Base-by-base conservation (phyloP, 1,140 invertebrate genomes). In the Euschistus heros region DNA sequence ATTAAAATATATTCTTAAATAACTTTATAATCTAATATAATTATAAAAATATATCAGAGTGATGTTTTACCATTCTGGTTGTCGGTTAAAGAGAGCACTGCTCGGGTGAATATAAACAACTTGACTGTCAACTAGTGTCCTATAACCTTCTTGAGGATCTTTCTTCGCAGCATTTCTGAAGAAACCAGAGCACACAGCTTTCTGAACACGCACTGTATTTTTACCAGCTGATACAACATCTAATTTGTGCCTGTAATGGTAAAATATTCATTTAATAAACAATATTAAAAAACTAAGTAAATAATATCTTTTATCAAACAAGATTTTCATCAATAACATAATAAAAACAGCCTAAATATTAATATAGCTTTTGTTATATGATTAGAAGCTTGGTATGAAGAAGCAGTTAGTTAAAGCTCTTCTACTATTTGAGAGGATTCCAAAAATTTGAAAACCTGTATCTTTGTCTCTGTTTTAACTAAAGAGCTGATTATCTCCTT, bases 51-150 rank as follows among this genome's bases (percentile, higher is more conserved):
- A 18, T 44, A 65, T n/a, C 0, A 59, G 3, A 62, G 27, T 13
- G 42, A 76, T n/a, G n/a, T n/a, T 78, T 76, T 79, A 91, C 92
- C 97, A 99, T 79, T 99, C 96, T 0, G 97, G 97, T 76, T 99
- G 95, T 67, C 94, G 78, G 76, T 99, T 97, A 73, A 99, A 99
- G 0, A 99, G 77, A 0, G 96, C 92, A 77, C 92, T 97, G 0
- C 94, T 97, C 0, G 97, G 97, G 82, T 99, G 97, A 73, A 99
- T 98, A 73, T 98, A 99, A 0, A 99, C 96, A 2, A 97, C 92
- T 79, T 99, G 96, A 67, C 92, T 94, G 75, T 99, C 96, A 0
- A 98, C 95, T 2, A 99, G 78, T 0, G 97, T 99, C 63, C 95
- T 79, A 75, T 99, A 99, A 0, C 97, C 97, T 80, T 99, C 97